These are phyloP conservation scores for Neosalanx taihuensis DNA, from an alignment of 2,797 vertebrate species.

Conservation along the genomic window DNA sequence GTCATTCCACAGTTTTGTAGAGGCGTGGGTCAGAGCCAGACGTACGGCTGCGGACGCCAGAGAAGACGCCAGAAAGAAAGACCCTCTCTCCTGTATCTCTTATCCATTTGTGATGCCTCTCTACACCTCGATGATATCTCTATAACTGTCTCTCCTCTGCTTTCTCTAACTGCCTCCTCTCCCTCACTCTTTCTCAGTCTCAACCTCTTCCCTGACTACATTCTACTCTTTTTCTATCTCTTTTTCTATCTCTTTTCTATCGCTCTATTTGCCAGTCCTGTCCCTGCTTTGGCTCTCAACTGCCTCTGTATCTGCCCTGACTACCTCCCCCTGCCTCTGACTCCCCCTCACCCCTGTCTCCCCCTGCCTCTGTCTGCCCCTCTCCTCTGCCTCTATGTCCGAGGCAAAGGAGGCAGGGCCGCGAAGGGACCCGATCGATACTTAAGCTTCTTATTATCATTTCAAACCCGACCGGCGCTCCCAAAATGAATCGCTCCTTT, in stretches of 20 bases:
- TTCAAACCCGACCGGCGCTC: constrained; percentile 50
- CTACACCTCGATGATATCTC: too few species aligned
- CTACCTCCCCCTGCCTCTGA: not conserved
- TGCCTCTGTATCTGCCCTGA: too few species aligned
- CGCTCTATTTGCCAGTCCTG: not conserved
- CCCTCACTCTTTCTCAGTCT: too few species aligned
- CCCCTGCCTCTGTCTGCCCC: not conserved
- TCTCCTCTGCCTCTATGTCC: constrained; percentile 1
- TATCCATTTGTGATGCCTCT: too few species aligned
- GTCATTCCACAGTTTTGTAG: too few species aligned
- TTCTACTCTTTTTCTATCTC: not conserved
- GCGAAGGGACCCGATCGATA: constrained; percentile 66
- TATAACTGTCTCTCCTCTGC: too few species aligned
- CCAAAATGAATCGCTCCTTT: constrained; percentile 50
- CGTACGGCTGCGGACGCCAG: too few species aligned
- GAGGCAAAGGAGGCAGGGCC: constrained; percentile 33
- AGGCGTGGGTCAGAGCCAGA: too few species aligned
- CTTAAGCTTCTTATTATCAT: constrained; percentile 59
- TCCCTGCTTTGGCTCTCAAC: too few species aligned
- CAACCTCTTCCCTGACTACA: too few species aligned
- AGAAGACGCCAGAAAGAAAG: too few species aligned
- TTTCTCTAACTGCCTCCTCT: too few species aligned
- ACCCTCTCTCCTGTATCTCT: not conserved
- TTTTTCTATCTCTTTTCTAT: not conserved
- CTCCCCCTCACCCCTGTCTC: not conserved